phyloP scores from a whole-genome alignment of 2,888 invertebrate species.

The Drosophila testacea region DNA sequence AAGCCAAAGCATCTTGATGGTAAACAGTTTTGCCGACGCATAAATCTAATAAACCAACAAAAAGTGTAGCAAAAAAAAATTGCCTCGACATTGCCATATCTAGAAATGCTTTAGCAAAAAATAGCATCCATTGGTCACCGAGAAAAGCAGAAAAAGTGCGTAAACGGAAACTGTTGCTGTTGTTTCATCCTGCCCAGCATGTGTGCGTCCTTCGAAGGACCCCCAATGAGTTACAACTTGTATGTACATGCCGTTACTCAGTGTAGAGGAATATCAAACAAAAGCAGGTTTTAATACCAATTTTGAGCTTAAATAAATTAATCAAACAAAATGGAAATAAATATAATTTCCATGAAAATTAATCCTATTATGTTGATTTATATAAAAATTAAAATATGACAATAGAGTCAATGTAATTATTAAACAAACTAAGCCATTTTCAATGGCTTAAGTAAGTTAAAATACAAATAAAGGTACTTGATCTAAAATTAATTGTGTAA shows the following conservation, averaged over 20 bases:
- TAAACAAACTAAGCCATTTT: too few species aligned
- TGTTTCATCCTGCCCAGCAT: conserved; percentile 26
- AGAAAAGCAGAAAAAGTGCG: conserved; percentile 10
- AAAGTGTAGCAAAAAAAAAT: background rate
- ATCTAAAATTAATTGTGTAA: too few species aligned
- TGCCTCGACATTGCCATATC: conserved; percentile 4
- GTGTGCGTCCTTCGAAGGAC: conserved; percentile 4
- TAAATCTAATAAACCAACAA: conserved; percentile 14
- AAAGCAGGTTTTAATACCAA: background rate
- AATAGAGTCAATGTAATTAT: background rate
- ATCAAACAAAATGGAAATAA: background rate
- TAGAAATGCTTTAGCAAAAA: conserved; percentile 1
- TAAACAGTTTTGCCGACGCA: conserved; percentile 16
- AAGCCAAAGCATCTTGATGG: background rate
- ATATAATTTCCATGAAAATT: background rate
- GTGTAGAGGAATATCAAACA: background rate
- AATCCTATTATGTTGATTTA: too few species aligned
- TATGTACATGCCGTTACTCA: conserved; percentile 9
- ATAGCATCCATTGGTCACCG: background rate
- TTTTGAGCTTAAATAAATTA: background rate
- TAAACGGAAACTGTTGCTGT: conserved; percentile 30
- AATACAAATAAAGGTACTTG: too few species aligned
- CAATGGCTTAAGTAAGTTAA: too few species aligned
- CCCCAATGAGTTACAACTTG: conserved; percentile 15
- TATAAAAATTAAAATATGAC: background rate